A percentile compares a stretch with the other conserved stretches of the same genome.
Conservation (phyloP, 1,140 invertebrate species). For the Apocrypta bakeri region DNA sequence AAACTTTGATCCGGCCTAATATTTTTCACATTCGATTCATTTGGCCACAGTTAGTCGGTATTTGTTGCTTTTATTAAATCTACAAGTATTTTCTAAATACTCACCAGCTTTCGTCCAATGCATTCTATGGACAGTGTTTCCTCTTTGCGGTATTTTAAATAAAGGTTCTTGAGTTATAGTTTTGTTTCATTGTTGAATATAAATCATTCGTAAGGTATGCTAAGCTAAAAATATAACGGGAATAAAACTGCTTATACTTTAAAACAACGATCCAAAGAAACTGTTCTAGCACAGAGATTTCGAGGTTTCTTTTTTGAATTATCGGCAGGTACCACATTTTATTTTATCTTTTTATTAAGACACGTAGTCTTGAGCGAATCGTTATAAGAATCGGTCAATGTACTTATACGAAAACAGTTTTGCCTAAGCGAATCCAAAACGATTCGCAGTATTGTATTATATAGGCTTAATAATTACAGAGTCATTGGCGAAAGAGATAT, state of each 20-base stretch:
- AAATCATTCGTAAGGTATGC: neutral
- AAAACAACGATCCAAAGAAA: slow-evolving; percentile 28
- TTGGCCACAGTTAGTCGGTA: neutral
- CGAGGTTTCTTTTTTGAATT: slow-evolving; percentile 21
- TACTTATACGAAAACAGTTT: slow-evolving; percentile 55
- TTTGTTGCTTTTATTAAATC: slow-evolving; percentile 15
- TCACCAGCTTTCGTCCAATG: slow-evolving; percentile 14
- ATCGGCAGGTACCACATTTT: neutral
- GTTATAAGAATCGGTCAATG: slow-evolving; percentile 51
- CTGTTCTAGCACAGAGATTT: slow-evolving; percentile 18
- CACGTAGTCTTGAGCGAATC: slow-evolving; percentile 31
- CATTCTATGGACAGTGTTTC: slow-evolving; percentile 16
- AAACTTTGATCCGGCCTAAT: slow-evolving; percentile 41
- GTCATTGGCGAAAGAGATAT: slow-evolving; percentile 64
- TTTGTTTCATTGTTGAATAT: slow-evolving; percentile 1
- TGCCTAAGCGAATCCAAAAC: slow-evolving; percentile 48
- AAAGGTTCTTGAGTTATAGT: slow-evolving; percentile 23
- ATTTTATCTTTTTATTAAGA: slow-evolving; percentile 15
- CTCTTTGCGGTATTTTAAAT: slow-evolving; percentile 20
- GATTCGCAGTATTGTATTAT: slow-evolving; percentile 65
- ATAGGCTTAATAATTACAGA: slow-evolving; percentile 61
- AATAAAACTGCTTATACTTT: slow-evolving; percentile 19
- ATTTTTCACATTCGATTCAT: neutral
- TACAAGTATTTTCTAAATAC: slow-evolving; percentile 47
- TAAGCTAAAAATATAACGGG: neutral